A percentile compares a stretch with the other conserved stretches of the same genome.
Evolutionary conservation across 2,797 vertebrate genomes (phyloP).

Genomic region (Poeciliopsis infans): DNA sequence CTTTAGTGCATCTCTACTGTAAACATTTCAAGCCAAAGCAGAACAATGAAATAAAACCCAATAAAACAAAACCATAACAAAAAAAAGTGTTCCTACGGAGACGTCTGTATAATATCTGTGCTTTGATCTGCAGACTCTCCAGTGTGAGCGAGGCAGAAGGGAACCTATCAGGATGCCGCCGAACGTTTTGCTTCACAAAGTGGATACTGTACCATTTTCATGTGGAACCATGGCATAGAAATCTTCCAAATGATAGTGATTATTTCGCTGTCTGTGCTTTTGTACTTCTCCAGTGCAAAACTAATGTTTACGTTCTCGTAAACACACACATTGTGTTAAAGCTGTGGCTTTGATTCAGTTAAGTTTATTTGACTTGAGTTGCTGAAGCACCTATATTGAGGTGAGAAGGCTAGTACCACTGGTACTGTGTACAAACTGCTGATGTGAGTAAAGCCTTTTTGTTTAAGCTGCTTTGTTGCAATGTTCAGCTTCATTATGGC

Average conservation of each 20-base stretch:
- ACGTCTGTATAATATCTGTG: neutral
- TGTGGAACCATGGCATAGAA: slow-evolving; percentile 2
- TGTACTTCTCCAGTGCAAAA: slow-evolving; percentile 41
- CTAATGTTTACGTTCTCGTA: slow-evolving; percentile 61
- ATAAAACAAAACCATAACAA: neutral
- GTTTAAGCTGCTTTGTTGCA: slow-evolving; percentile 4
- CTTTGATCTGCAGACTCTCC: slow-evolving; percentile 26
- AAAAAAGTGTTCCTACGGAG: neutral
- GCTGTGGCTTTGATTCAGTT: slow-evolving; percentile 17
- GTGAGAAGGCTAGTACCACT: neutral
- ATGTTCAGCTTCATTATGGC: slow-evolving; percentile 6
- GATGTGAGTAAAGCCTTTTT: neutral
- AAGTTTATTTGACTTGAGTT: slow-evolving; percentile 7
- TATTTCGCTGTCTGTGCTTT: slow-evolving; percentile 8
- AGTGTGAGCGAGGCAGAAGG: slow-evolving; percentile 20
- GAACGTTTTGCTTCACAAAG: slow-evolving; percentile 11
- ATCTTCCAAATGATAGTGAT: neutral
- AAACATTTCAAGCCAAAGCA: neutral
- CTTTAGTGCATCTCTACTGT: neutral
- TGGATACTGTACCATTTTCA: slow-evolving; percentile 23
- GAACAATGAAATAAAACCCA: neutral
- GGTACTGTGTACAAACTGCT: slow-evolving; percentile 11
- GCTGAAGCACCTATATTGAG: neutral
- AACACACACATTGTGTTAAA: slow-evolving; percentile 37
- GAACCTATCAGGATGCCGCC: neutral